phyloP scores from a whole-genome alignment of 2,113 vertebrate species.

The Callocephalon fimbriatum region DNA sequence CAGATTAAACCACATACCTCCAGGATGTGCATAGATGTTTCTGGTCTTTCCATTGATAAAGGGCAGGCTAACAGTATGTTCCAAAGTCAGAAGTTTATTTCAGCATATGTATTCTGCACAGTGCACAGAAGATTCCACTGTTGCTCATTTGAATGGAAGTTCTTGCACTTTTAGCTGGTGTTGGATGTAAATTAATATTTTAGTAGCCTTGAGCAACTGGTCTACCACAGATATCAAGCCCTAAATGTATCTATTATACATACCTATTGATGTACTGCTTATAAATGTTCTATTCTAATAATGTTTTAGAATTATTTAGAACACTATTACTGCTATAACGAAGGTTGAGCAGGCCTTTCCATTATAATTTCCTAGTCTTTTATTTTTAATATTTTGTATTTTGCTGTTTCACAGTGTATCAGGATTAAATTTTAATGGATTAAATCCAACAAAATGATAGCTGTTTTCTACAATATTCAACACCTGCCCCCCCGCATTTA shows the following conservation, averaged over 20 bases:
- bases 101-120: not conserved
- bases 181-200: conserved; percentile 44
- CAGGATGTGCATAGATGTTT: not conserved
- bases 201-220: conserved; percentile 71
- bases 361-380: conserved; percentile 47
- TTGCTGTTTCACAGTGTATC: conserved; percentile 49
- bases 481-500: not conserved
- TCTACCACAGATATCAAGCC: conserved; percentile 45
- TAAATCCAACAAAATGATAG: not conserved
- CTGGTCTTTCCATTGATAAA: not conserved
- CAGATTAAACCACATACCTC: not conserved
- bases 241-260: conserved; percentile 45
- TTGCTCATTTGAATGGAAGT: not conserved
- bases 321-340: not conserved
- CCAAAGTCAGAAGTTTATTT: not conserved
- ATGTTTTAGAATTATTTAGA: not conserved
- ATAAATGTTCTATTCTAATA: conserved; percentile 31
- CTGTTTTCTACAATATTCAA: not conserved
- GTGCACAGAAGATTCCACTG: not conserved
- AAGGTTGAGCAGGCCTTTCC: conserved; percentile 26
- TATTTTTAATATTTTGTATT: conserved; percentile 53
- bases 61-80: not conserved
- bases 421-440: conserved; percentile 47
- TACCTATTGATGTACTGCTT: conserved; percentile 43
- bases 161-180: conserved; percentile 9